Base-by-base conservation (phyloP, 2,888 invertebrate species). In the Athalia cordata region DNA sequence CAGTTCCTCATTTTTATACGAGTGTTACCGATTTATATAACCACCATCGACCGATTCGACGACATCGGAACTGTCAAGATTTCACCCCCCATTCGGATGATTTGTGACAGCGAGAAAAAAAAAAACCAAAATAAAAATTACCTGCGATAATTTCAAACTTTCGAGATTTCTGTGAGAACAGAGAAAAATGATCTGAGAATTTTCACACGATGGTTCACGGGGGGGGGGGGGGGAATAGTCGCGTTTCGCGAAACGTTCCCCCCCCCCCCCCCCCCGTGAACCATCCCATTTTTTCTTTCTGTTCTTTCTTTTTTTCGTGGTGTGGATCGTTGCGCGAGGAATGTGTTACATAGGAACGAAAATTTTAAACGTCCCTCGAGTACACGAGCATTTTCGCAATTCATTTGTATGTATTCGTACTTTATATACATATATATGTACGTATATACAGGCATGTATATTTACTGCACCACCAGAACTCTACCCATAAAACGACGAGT, bases 1-100 rank as follows among this genome's bases (percentile, higher is more conserved):
- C 77, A 59, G 45, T 77, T 59, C 57, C 66, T 77, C 77, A 77
- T 77, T 57, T 77, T 77, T 77, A 77, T 77, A 66, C 55, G 57
- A 66, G 52, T 64, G 57, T 29, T n/a, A 45, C 66, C 77, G 55
- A 77, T 77, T 77, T 59, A 66, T 77, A 49, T 52, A 13, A 8
- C 52, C 29, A 9, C 62, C n/a, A n/a, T n/a, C n/a, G n/a, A n/a
- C n/a, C 43, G 15, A 57, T 15, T 57, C 52, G 72, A 13, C 47
- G 29, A 29, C 29, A 29, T 29, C 29, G 1, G 29, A 29, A 68
- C 29, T 9, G 68, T 29, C 11, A 43, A 68, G 11, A 43, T 47
- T 4, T 68, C 50, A 6, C n/a, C 29, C 47, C n/a, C 29, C 47
- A 29, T 11, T 11, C 68, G 5, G 3, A 55, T 11, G 52, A 52